Percentiles rank a stretch among this genome's conserved stretches.
Evolutionary conservation across 2,888 invertebrate species (phyloP).

Genomic region (Girardia tigrina): DNA sequence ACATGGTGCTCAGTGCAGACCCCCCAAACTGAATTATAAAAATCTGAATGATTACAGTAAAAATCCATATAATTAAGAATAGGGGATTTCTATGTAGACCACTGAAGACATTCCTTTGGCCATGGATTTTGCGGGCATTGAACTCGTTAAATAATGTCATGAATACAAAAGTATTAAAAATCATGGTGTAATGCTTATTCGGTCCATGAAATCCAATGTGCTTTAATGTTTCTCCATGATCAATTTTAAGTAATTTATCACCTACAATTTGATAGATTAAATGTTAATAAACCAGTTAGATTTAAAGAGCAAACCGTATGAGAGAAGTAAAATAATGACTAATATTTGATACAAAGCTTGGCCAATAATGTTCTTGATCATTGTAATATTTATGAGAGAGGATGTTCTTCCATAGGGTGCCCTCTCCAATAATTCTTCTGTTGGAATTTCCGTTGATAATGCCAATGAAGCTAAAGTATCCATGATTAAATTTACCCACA

Average conservation of each 20-base stretch:
- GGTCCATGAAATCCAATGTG: conserved; percentile 43
- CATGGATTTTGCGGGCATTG: conserved; percentile 97
- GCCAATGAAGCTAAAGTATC: conserved; percentile 10
- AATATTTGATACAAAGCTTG: conserved; percentile 87
- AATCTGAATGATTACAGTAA: conserved; percentile 82
- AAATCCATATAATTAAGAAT: conserved; percentile 93
- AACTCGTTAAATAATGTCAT: conserved; percentile 99
- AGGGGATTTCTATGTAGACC: conserved; percentile 93
- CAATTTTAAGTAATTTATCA: conserved; percentile 76
- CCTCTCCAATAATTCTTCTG: conserved; percentile 68
- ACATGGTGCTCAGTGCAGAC: conserved; percentile 85
- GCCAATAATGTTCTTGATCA: conserved; percentile 98
- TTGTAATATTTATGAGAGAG: conserved; percentile 85
- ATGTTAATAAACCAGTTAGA: too few relatives aligned
- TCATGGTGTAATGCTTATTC: conserved; percentile 76
- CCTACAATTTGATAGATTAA: too few relatives aligned
- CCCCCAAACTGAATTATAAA: conserved; percentile 90
- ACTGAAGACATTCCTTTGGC: conserved; percentile 90
- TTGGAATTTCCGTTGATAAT: background rate
- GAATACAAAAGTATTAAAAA: conserved; percentile 99
- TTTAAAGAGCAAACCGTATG: conserved; percentile 61
- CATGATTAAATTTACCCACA: conserved; percentile 80
- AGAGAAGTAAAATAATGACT: conserved; percentile 80
- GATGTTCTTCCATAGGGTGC: conserved; percentile 95
- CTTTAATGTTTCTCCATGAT: conserved; percentile 59